phyloP scores from a whole-genome alignment of 1,140 invertebrate genomes.

The Ectropis grisescens region DNA sequence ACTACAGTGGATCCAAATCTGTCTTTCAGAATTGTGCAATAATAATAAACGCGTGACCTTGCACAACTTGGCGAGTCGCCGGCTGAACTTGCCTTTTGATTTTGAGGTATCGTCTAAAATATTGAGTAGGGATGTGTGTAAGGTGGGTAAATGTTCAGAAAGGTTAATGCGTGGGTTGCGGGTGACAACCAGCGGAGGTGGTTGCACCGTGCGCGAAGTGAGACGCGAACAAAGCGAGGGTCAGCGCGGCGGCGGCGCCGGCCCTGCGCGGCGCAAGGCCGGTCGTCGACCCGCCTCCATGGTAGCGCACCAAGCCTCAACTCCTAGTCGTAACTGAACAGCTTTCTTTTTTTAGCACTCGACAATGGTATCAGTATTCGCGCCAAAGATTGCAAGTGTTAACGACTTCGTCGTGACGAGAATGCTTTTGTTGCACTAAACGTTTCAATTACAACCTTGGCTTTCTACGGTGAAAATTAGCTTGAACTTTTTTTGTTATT shows the following conservation, averaged over 20 bases:
- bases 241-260: constrained; percentile 34
- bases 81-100: constrained; percentile 9
- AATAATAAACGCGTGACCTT: constrained; percentile 54
- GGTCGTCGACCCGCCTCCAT: constrained; percentile 47
- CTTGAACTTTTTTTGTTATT: no score
- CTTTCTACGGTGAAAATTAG: no score
- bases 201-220: constrained; percentile 16
- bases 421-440: no score
- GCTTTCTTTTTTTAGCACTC: constrained; percentile 21
- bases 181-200: no score
- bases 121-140: no score
- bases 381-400: no score
- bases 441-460: no score
- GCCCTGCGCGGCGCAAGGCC: constrained; percentile 58
- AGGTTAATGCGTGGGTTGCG: constrained; percentile 21
- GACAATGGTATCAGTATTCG: constrained; percentile 3
- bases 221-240: constrained; percentile 43
- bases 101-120: no score
- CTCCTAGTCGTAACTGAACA: no score
- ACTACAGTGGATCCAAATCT: constrained; percentile 46
- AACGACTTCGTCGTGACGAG: no score
- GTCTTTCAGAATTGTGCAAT: constrained; percentile 57
- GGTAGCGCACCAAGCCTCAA: constrained; percentile 26
- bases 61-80: constrained; percentile 44
- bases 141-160: no score